These are phyloP conservation scores for Danionella cerebrum DNA, from an alignment of 2,113 vertebrate genomes.

Conservation along the genomic window DNA sequence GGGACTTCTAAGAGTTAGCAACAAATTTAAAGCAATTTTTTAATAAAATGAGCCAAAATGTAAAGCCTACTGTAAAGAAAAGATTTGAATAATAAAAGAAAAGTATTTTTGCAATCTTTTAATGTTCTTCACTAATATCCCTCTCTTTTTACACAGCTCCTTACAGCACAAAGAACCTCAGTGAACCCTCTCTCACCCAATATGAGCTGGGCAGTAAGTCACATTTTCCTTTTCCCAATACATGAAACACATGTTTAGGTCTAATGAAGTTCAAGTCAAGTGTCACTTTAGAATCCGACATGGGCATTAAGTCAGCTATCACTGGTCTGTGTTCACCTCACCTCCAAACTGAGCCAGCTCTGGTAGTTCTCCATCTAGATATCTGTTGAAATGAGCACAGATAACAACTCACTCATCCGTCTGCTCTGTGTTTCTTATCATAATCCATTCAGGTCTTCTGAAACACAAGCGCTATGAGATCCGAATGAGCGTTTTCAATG, in stretches of 20 bases:
- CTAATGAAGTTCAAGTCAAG: background rate
- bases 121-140: too few species aligned
- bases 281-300: background rate
- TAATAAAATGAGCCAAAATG: too few species aligned
- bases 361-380: background rate
- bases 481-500: constrained; percentile 89
- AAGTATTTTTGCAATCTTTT: too few species aligned
- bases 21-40: too few species aligned
- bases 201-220: constrained; percentile 92
- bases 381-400: background rate
- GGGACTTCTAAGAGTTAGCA: too few species aligned
- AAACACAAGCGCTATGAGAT: constrained; percentile 95
- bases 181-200: constrained; percentile 76
- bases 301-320: background rate
- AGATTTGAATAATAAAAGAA: too few species aligned
- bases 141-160: constrained; percentile 57
- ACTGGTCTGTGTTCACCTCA: background rate
- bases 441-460: constrained; percentile 80
- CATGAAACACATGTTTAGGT: background rate
- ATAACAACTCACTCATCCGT: background rate
- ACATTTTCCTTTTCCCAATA: background rate
- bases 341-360: background rate
- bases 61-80: too few species aligned
- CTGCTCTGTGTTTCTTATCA: too few species aligned
- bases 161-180: constrained; percentile 82